A percentile compares a stretch with the other conserved stretches of the same genome.
These are phyloP conservation scores for Sparus aurata DNA, from an alignment of 2,797 vertebrate genomes.

Conservation along the genomic window DNA sequence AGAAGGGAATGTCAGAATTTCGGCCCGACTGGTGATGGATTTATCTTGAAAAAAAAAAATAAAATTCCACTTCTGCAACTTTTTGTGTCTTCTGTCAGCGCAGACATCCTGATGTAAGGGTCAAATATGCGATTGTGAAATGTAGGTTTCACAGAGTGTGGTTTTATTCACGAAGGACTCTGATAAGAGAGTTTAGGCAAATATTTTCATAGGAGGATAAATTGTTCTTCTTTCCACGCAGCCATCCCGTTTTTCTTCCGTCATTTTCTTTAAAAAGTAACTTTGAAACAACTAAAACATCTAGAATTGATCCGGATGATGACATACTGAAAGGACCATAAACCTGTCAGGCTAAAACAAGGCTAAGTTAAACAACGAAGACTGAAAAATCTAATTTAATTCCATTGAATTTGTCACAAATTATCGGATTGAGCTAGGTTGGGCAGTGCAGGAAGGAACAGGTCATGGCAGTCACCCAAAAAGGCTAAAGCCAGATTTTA, in stretches of 20 bases:
- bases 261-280: neutral
- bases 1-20: constrained; percentile 23
- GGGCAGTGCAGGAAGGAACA: constrained; percentile 54
- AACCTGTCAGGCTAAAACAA: neutral
- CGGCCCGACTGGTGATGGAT: constrained; percentile 18
- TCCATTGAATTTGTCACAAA: neutral
- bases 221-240: neutral
- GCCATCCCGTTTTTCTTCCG: neutral
- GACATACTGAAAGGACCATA: neutral
- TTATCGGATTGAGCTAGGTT: constrained; percentile 42
- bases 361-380: neutral
- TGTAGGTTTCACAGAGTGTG: neutral
- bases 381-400: neutral
- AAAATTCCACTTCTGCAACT: neutral
- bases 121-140: constrained; percentile 27
- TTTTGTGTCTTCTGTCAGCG: constrained; percentile 15
- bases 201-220: neutral
- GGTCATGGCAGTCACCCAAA: constrained; percentile 50
- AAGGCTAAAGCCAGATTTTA: constrained; percentile 42
- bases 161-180: constrained; percentile 5
- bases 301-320: neutral
- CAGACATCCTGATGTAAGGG: neutral
- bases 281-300: neutral
- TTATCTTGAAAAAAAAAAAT: constrained; percentile 11
- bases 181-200: constrained; percentile 6